Evolutionary conservation across 2,797 vertebrate species (phyloP), one percentile per base, ranked within the genome.

Genomic region (Cossypha polioptera): DNA sequence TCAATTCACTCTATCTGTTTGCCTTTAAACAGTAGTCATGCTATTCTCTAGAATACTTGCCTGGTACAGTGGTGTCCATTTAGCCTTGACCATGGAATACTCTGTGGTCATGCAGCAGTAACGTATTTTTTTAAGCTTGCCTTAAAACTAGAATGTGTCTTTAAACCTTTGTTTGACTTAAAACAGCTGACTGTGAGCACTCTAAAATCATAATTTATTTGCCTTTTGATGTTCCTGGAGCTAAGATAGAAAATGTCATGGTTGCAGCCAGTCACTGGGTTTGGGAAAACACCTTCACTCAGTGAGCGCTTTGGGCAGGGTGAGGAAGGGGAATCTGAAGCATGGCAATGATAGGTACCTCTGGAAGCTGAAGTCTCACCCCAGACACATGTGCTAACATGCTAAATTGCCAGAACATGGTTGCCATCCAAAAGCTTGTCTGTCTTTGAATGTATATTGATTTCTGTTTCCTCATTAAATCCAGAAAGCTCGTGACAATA

Each of bases 401-500:
- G 33, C 48, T 69, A 22, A 55, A 58, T 76, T 73, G 14, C 47
- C 28, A 65, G 65, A 86, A 86, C 3, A 1, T 43, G 38, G n/a
- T 74, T 86, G 57, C 54, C 43, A 76, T 63, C 75, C 48, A 67
- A 61, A 88, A 62, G 22, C 35, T 92, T 54, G 45, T 61, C 57
- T 90, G 53, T 9, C 38, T 88, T 92, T 14, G 13, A 61, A 61
- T 67, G 6, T 77, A 4, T 76, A 51, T 78, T 81, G 53, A 62
- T 77, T 91, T 88, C 21, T 71, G 1, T 83, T 95, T 92, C 33
- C 28, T 58, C 20, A 18, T 48, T 83, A 61, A 80, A 75, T 74
- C 35, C n/a, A 58, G 33, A 43, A 85, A 42, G 16, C 19, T 87
- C 98, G 97, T 98, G 97, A 97, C 97, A 97, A 97, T 96, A 92